A percentile compares a stretch with the other conserved stretches of the same genome.
These are phyloP conservation scores for Smutsia gigantea DNA, from an alignment of 2,797 vertebrate genomes.

Conservation along the genomic window DNA sequence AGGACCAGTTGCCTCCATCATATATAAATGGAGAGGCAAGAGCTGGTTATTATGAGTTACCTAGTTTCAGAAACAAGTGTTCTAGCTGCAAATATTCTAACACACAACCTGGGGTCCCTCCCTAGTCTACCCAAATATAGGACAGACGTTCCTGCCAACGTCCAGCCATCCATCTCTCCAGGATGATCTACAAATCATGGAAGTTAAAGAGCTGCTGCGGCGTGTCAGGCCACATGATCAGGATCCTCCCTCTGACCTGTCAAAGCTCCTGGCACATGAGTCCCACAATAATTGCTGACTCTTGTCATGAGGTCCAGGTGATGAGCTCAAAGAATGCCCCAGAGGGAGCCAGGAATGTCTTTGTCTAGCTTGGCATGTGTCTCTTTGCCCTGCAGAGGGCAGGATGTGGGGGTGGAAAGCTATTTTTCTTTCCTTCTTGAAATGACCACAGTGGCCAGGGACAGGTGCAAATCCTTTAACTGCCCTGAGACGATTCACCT, in stretches of 20 bases:
- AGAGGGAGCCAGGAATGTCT: conserved; percentile 71
- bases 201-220: conserved; percentile 48
- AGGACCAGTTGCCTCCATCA: conserved; percentile 18
- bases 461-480: conserved; percentile 47
- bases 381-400: conserved; percentile 60
- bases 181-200: conserved; percentile 72
- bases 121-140: conserved; percentile 31
- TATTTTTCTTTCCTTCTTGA: conserved; percentile 80
- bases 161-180: conserved; percentile 47
- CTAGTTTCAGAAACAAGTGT: conserved; percentile 74
- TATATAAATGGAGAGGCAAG: conserved; percentile 56
- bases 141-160: conserved; percentile 72
- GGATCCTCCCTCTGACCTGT: background rate
- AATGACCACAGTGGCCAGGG: conserved; percentile 56
- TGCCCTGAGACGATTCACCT: background rate
- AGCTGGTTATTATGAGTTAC: conserved; percentile 57
- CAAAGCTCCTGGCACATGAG: background rate
- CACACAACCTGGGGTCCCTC: conserved; percentile 54
- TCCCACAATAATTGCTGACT: conserved; percentile 15
- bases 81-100: conserved; percentile 39
- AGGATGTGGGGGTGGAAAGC: background rate
- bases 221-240: background rate
- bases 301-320: conserved; percentile 64
- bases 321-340: conserved; percentile 70
- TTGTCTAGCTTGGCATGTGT: conserved; percentile 73